Evolutionary conservation across 2,888 invertebrate genomes (phyloP).

Genomic region (Dyspetes luteomarginatus): DNA sequence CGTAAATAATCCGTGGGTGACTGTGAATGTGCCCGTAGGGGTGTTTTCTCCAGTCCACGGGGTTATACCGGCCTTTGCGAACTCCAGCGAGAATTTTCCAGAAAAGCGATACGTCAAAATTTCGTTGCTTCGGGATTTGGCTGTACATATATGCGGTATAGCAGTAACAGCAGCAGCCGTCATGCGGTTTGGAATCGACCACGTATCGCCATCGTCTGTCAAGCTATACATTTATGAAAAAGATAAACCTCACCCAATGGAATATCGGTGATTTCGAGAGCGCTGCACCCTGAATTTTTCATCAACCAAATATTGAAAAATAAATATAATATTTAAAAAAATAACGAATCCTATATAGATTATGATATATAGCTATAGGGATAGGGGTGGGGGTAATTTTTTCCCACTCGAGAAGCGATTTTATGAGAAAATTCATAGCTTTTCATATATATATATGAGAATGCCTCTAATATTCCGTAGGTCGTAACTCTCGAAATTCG

Average conservation of each 20-base stretch:
- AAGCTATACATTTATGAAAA: constrained; percentile 32
- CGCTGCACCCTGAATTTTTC: constrained; percentile 19
- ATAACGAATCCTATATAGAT: constrained; percentile 25
- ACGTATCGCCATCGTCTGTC: constrained; percentile 26
- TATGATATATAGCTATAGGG: neutral
- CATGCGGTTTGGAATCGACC: constrained; percentile 39
- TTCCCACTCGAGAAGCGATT: neutral
- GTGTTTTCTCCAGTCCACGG: constrained; percentile 33
- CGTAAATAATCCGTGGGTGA: constrained; percentile 71
- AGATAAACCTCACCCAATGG: constrained; percentile 39
- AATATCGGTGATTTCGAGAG: constrained; percentile 37
- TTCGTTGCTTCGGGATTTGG: constrained; percentile 61
- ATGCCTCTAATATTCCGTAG: constrained; percentile 22
- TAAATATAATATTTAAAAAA: constrained; percentile 23
- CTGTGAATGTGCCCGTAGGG: constrained; percentile 60
- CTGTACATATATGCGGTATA: constrained; percentile 11
- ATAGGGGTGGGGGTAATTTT: constrained; percentile 38
- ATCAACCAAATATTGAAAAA: constrained; percentile 2
- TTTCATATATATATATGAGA: constrained; percentile 31
- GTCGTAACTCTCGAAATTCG: constrained; percentile 47
- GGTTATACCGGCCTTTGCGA: constrained; percentile 36
- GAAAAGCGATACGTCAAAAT: constrained; percentile 61
- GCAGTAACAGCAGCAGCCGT: too few relatives aligned
- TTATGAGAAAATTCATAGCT: constrained; percentile 45
- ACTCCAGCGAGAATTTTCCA: constrained; percentile 56